Evolutionary conservation across 2,113 vertebrate species (phyloP).

Genomic region (Narcine bancroftii): DNA sequence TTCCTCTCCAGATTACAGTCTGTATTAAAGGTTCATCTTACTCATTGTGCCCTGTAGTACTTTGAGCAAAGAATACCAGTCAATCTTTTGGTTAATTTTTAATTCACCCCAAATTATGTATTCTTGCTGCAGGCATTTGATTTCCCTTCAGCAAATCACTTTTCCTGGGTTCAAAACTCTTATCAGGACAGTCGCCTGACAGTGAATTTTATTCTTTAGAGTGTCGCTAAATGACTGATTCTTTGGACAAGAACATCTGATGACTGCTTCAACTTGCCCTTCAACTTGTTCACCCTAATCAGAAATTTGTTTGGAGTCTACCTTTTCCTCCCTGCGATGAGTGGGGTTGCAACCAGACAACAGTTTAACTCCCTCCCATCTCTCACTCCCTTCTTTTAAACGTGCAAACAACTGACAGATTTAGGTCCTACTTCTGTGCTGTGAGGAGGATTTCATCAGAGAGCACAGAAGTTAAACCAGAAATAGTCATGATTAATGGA

Average conservation of each 20-base stretch:
- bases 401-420: background rate
- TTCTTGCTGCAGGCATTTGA: no score
- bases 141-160: no score
- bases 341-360: background rate
- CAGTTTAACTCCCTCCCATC: background rate
- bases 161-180: no score
- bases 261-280: background rate
- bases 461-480: background rate
- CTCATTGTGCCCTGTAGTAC: no score
- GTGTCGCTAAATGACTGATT: background rate
- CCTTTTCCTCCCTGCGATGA: background rate
- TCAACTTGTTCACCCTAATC: background rate
- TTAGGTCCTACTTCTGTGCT: background rate
- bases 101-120: no score
- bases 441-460: constrained; percentile 9
- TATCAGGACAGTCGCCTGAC: background rate
- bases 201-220: background rate
- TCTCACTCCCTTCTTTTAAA: background rate
- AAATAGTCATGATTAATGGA: constrained; percentile 18
- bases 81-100: no score
- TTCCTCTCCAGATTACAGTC: no score
- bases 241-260: background rate
- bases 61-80: no score
- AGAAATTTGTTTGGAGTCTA: background rate
- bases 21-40: no score